phyloP scores from a whole-genome alignment of 2,113 vertebrate genomes.

The Saimiri boliviensis region DNA sequence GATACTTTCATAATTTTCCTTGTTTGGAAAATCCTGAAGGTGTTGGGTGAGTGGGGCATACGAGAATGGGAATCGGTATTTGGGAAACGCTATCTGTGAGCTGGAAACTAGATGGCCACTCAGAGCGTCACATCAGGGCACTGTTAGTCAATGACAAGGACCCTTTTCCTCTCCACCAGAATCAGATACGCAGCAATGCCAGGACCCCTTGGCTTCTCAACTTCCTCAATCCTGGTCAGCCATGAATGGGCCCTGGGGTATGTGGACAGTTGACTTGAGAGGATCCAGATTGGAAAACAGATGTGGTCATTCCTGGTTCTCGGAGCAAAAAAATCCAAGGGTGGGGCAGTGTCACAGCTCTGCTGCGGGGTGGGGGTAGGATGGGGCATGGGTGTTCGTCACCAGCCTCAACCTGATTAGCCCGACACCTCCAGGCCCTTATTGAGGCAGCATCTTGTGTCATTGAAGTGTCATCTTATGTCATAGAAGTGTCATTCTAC shows the following conservation, averaged over 20 bases:
- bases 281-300: not conserved
- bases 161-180: no score
- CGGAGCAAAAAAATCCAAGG: not conserved
- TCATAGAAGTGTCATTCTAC: no score
- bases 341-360: no score
- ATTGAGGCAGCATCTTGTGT: accelerated
- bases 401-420: not conserved
- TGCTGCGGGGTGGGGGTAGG: accelerated
- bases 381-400: accelerated
- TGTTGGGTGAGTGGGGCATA: not conserved
- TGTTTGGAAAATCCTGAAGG: not conserved
- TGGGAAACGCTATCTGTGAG: not conserved
- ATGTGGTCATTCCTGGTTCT: not conserved
- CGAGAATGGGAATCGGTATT: not conserved
- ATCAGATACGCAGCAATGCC: not conserved
- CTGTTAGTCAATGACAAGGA: not conserved
- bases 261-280: not conserved
- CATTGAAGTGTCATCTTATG: no score
- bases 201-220: not conserved
- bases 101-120: not conserved
- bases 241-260: not conserved
- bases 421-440: not conserved
- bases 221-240: not conserved
- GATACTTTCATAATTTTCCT: not conserved
- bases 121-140: not conserved